phyloP scores from a whole-genome alignment of 2,888 invertebrate species.

The Drosophila falleni region DNA sequence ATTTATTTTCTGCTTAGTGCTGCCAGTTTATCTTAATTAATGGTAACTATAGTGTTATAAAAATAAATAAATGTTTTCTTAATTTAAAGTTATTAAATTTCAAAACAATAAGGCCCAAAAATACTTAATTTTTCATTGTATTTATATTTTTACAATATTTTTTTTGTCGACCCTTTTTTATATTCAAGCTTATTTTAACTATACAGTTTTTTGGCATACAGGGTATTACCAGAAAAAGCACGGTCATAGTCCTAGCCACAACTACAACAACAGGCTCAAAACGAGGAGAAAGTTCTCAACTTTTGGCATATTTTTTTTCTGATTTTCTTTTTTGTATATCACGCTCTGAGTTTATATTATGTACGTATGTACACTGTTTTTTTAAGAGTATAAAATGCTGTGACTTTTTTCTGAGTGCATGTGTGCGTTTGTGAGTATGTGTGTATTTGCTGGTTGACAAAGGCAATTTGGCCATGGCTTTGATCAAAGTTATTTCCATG shows the following conservation, averaged over 20 bases:
- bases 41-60: too few relatives aligned
- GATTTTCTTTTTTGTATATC: conserved; percentile 28
- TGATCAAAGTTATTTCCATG: conserved; percentile 66
- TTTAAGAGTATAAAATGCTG: conserved; percentile 39
- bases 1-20: too few relatives aligned
- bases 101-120: too few relatives aligned
- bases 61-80: too few relatives aligned
- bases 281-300: conserved; percentile 47
- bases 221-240: conserved; percentile 8
- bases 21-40: too few relatives aligned
- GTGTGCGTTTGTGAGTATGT: conserved; percentile 12
- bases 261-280: conserved; percentile 18
- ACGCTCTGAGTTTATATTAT: conserved; percentile 58
- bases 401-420: conserved; percentile 3
- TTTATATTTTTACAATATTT: too few relatives aligned
- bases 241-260: conserved; percentile 9
- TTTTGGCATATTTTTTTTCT: conserved; percentile 56
- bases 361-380: conserved; percentile 47
- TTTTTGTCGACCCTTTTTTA: too few relatives aligned
- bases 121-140: too few relatives aligned
- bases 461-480: conserved; percentile 71
- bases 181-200: too few relatives aligned
- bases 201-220: background rate
- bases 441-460: conserved; percentile 57
- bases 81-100: too few relatives aligned